Evolutionary conservation across 2,888 invertebrate genomes (phyloP).

Genomic region (Matsumyia berberina): DNA sequence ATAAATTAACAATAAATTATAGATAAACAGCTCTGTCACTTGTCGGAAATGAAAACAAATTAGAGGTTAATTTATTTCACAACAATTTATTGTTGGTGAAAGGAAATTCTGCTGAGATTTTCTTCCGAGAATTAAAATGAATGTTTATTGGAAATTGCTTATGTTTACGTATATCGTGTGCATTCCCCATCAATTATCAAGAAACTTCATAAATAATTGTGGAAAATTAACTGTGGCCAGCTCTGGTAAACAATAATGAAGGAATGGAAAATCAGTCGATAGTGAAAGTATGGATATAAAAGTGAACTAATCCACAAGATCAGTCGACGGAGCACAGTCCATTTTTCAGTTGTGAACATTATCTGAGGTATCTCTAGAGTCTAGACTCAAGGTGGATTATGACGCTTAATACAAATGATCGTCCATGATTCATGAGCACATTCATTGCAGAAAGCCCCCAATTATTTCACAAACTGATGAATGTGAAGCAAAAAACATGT

Average conservation of each 20-base stretch:
- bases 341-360: too few species aligned
- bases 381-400: too few species aligned
- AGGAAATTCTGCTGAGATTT: slow-evolving; percentile 25
- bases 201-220: slow-evolving; percentile 24
- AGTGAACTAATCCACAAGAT: slow-evolving; percentile 5
- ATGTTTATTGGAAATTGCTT: background rate
- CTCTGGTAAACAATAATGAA: background rate
- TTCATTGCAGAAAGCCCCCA: background rate
- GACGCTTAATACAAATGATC: too few species aligned
- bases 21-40: slow-evolving; percentile 26
- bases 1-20: background rate
- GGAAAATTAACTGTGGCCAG: slow-evolving; percentile 9
- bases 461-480: background rate
- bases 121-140: slow-evolving; percentile 8
- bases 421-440: background rate
- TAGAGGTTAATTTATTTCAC: slow-evolving; percentile 33
- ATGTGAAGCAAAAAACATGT: slow-evolving; percentile 11
- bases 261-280: slow-evolving; percentile 1
- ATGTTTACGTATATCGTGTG: background rate
- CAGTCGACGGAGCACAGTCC: background rate
- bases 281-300: slow-evolving; percentile 25
- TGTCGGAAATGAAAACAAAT: slow-evolving; percentile 33
- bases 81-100: slow-evolving; percentile 32
- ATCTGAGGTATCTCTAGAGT: too few species aligned
- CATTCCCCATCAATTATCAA: slow-evolving; percentile 11